Conservation (phyloP, 1,140 invertebrate species). For the Meloidogyne chitwoodi region DNA sequence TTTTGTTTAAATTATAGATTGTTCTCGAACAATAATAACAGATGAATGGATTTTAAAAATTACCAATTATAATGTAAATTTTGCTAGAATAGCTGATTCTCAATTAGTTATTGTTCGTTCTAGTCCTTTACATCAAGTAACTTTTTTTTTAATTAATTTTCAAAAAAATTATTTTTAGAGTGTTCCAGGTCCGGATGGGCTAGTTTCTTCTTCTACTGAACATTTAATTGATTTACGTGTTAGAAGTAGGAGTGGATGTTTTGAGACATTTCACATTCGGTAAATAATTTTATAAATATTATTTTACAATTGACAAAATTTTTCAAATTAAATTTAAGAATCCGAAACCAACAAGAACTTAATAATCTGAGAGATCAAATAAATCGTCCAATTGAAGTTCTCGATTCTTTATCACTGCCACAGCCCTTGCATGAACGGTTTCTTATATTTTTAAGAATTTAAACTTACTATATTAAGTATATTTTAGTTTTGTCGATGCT, state of each 20-base stretch:
- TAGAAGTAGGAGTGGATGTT: constrained; percentile 20
- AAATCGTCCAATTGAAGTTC: constrained; percentile 28
- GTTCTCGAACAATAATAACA: constrained; percentile 29
- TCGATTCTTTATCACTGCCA: constrained; percentile 22
- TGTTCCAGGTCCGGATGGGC: neutral
- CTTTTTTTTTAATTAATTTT: neutral
- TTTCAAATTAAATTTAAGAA: constrained; percentile 1
- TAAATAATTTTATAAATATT: neutral
- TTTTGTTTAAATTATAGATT: constrained; percentile 25
- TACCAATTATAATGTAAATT: constrained; percentile 27
- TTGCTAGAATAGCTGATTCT: constrained; percentile 30
- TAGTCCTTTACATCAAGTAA: constrained; percentile 23
- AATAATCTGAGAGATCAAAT: constrained; percentile 28
- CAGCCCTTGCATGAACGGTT: constrained; percentile 14
- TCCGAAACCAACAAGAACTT: constrained; percentile 22
- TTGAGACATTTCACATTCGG: constrained; percentile 23
- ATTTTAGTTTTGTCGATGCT: constrained; percentile 28
- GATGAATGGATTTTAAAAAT: constrained; percentile 25
- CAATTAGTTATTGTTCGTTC: constrained; percentile 25
- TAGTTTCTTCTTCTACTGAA: neutral
- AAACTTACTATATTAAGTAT: neutral
- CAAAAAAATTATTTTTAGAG: neutral
- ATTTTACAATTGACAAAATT: neutral
- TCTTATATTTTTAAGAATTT: neutral
- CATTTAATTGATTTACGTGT: constrained; percentile 30